phyloP scores from a whole-genome alignment of 2,888 invertebrate genomes.

The Heliconius charithonia region DNA sequence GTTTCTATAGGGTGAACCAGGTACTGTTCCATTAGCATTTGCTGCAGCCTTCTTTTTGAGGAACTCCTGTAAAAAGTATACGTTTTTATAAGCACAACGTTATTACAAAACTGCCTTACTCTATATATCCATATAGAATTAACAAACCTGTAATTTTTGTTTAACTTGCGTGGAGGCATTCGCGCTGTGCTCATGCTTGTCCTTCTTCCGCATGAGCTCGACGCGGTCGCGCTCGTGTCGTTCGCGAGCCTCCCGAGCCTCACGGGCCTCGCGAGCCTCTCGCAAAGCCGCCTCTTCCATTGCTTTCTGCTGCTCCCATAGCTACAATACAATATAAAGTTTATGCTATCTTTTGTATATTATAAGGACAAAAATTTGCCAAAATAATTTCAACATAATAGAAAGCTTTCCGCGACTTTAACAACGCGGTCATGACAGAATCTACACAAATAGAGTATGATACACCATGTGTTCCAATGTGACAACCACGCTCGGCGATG shows the following conservation, averaged over 20 bases:
- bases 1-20: conserved; percentile 89
- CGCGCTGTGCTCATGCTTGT: conserved; percentile 97
- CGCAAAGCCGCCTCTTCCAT: conserved; percentile 92
- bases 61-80: conserved; percentile 85
- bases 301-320: conserved; percentile 95
- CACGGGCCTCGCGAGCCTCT: conserved; percentile 90
- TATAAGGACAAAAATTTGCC: not conserved
- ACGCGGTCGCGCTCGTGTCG: conserved; percentile 91
- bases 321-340: conserved; percentile 81
- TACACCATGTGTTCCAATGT: conserved; percentile 16
- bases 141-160: conserved; percentile 84
- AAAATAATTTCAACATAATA: not conserved
- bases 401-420: not conserved
- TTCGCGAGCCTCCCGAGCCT: conserved; percentile 87
- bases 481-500: conserved; percentile 27
- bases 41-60: conserved; percentile 91
- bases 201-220: conserved; percentile 95
- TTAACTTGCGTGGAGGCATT: conserved; percentile 98
- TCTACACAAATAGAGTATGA: conserved; percentile 32
- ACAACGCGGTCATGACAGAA: conserved; percentile 3
- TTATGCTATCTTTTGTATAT: conserved; percentile 7
- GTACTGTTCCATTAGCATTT: conserved; percentile 87
- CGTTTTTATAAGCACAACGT: not conserved
- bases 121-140: not conserved
- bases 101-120: too few species aligned